Percentiles rank a stretch among this genome's conserved stretches.
Conservation (phyloP, 2,113 vertebrate genomes). For the Phaetusa simplex region DNA sequence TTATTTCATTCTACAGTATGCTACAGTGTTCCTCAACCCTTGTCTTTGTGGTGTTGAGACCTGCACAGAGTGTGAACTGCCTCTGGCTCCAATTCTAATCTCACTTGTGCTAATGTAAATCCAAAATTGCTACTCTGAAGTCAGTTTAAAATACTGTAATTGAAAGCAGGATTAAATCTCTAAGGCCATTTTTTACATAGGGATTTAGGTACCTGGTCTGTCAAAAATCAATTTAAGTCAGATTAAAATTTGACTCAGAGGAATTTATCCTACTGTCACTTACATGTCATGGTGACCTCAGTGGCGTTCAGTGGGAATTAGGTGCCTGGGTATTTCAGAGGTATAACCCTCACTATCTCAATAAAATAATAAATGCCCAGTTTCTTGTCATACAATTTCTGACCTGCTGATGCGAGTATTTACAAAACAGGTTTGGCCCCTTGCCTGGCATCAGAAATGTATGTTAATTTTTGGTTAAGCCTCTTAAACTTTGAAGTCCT, state of each 20-base stretch:
- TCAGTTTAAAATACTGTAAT: slow-evolving; percentile 23
- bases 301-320: not conserved
- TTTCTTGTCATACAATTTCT: not conserved
- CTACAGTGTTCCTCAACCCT: not conserved
- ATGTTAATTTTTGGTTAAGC: not conserved
- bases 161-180: slow-evolving; percentile 22
- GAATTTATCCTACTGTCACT: not conserved
- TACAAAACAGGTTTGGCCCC: not conserved
- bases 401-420: not conserved
- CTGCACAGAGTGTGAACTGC: not conserved
- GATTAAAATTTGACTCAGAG: not conserved
- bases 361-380: not conserved
- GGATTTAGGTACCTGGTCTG: not conserved
- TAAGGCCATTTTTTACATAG: not conserved
- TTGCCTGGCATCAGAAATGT: not conserved
- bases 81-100: not conserved
- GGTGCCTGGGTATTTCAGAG: not conserved
- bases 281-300: not conserved
- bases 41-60: not conserved
- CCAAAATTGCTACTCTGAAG: slow-evolving; percentile 9
- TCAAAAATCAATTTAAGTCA: slow-evolving; percentile 24
- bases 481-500: not conserved
- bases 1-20: not conserved
- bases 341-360: not conserved
- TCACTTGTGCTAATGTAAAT: slow-evolving; percentile 15